phyloP scores from a whole-genome alignment of 1,140 invertebrate species.

The Papilio helenus region DNA sequence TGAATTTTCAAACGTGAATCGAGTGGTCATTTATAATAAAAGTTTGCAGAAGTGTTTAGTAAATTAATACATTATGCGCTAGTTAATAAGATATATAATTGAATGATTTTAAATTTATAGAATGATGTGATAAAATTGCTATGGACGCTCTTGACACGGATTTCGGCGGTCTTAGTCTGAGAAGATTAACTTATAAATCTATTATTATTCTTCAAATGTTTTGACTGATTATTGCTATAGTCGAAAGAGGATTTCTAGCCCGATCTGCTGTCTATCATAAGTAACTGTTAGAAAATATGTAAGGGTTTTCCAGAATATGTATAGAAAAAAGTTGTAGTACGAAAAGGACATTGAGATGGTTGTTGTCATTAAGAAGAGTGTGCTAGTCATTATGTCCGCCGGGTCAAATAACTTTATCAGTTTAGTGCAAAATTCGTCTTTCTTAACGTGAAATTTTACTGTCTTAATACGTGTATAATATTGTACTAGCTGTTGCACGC shows the following conservation, averaged over 20 bases:
- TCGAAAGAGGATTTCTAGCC: neutral
- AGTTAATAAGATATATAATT: neutral
- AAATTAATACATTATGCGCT: neutral
- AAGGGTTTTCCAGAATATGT: too few relatives aligned
- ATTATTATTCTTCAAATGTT: neutral
- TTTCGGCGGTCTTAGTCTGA: constrained; percentile 2
- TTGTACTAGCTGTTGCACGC: too few relatives aligned
- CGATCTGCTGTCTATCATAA: too few relatives aligned
- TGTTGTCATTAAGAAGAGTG: too few relatives aligned
- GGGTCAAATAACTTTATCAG: too few relatives aligned
- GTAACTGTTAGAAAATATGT: too few relatives aligned
- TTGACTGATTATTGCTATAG: neutral
- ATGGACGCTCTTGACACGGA: constrained; percentile 9
- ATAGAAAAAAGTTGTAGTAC: too few relatives aligned
- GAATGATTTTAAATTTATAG: constrained; percentile 16
- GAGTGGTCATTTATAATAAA: constrained; percentile 7
- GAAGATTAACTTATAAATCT: constrained; percentile 24
- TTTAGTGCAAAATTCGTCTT: too few relatives aligned
- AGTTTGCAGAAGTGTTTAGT: neutral
- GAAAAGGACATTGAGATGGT: too few relatives aligned
- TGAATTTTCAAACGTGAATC: neutral
- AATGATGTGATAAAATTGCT: neutral
- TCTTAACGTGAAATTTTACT: too few relatives aligned
- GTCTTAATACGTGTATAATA: too few relatives aligned
- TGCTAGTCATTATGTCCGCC: too few relatives aligned